Evolutionary conservation across 64 coral and sea anemone genomes (phyloP).

Genomic region (Pocillopora verrucosa): DNA sequence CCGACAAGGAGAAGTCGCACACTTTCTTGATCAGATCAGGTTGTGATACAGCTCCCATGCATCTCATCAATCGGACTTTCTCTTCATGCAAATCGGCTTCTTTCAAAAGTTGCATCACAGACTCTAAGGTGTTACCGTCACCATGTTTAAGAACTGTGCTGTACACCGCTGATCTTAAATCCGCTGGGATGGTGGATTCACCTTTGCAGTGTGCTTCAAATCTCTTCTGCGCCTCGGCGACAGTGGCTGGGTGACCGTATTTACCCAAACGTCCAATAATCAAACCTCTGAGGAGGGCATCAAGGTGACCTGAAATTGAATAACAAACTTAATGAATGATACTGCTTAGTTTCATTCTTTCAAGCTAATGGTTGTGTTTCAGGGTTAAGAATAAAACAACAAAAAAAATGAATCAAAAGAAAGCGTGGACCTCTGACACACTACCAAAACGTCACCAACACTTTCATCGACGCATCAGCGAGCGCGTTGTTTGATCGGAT

Average conservation of each 20-base stretch:
- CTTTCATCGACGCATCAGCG: no score
- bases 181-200: constrained; percentile 66
- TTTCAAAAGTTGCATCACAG: constrained; percentile 76
- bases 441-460: no score
- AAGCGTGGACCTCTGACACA: no score
- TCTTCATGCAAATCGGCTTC: constrained; percentile 95
- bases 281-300: constrained; percentile 82
- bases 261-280: constrained; percentile 79
- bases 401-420: no score
- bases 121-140: constrained; percentile 53
- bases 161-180: constrained; percentile 87
- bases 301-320: constrained; percentile 77
- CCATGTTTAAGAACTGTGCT: constrained; percentile 85
- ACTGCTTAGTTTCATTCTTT: no score
- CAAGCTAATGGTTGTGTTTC: no score
- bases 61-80: constrained; percentile 81
- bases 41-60: constrained; percentile 84
- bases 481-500: no score
- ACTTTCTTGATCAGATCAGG: constrained; percentile 92
- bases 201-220: constrained; percentile 87
- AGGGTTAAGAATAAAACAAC: no score
- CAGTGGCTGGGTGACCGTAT: constrained; percentile 71
- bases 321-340: neutral
- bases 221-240: constrained; percentile 73
- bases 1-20: constrained; percentile 83